Percentiles rank a stretch among this genome's conserved stretches.
Conservation (phyloP, 2,797 vertebrate species). For the Dendrocincla tyrannina region DNA sequence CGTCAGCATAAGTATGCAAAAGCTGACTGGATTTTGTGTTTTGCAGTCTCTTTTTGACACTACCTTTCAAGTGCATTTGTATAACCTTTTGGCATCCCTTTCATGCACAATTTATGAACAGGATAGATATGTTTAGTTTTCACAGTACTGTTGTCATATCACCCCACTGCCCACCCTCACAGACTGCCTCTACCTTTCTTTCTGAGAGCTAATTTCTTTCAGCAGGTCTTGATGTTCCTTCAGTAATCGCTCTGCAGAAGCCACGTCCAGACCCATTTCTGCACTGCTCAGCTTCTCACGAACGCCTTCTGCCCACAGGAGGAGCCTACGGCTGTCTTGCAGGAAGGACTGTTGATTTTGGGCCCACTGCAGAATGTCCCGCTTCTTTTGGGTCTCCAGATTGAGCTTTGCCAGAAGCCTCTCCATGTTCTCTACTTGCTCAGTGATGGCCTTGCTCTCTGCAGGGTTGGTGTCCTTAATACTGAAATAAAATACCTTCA, state of each 20-base stretch:
- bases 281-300: conserved; percentile 77
- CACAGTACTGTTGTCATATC: background rate
- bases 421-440: conserved; percentile 83
- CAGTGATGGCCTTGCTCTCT: conserved; percentile 80
- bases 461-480: conserved; percentile 82
- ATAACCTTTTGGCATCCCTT: background rate
- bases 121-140: background rate
- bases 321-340: conserved; percentile 76
- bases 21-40: background rate
- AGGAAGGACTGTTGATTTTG: conserved; percentile 77
- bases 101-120: background rate
- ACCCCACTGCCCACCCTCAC: background rate
- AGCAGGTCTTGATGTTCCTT: conserved; percentile 79
- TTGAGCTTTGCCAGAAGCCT: conserved; percentile 76
- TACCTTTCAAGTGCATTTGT: background rate
- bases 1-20: background rate
- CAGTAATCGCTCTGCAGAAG: conserved; percentile 80
- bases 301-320: conserved; percentile 74
- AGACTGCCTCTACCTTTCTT: conserved; percentile 77
- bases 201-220: conserved; percentile 81
- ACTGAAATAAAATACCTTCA: conserved; percentile 65
- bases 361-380: conserved; percentile 65
- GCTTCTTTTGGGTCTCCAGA: conserved; percentile 61
- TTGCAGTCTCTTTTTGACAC: background rate
- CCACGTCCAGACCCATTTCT: conserved; percentile 76